phyloP scores from a whole-genome alignment of 2,113 vertebrate genomes.

The Podarcis raffonei region DNA sequence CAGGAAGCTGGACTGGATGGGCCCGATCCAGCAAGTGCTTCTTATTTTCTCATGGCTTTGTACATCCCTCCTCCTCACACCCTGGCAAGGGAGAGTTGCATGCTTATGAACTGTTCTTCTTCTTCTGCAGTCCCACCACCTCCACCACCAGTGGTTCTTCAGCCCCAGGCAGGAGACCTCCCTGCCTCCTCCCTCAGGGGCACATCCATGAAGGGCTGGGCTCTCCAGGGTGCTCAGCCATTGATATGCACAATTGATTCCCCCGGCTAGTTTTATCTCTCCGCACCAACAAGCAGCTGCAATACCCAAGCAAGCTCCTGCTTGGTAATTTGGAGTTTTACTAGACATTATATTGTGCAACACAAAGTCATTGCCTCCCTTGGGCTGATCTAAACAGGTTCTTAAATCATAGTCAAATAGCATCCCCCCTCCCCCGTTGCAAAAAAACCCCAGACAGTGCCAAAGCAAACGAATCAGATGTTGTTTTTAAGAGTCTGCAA shows the following conservation, averaged over 20 bases:
- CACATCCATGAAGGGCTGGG: not conserved
- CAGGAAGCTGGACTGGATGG: no score
- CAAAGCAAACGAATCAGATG: not conserved
- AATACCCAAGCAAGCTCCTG: not conserved
- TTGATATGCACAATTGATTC: constrained; percentile 3
- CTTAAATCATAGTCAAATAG: constrained; percentile 6
- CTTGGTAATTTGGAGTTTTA: constrained; percentile 13
- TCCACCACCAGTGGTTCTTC: not conserved
- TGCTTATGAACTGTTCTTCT: accelerated
- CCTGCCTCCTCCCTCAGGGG: not conserved
- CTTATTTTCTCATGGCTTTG: no score
- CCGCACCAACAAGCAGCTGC: constrained; percentile 3
- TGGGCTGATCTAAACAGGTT: constrained; percentile 8
- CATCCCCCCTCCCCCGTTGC: not conserved
- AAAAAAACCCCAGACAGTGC: not conserved
- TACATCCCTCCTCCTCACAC: not conserved
- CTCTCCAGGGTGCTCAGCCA: not conserved
- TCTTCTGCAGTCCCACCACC: not conserved
- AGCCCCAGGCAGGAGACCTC: not conserved
- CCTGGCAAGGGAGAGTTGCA: not conserved
- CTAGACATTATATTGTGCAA: not conserved
- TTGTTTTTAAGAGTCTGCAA: not conserved
- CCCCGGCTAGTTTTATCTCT: not conserved
- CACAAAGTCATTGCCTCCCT: constrained; percentile 9
- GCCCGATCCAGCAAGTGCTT: no score